A percentile compares a stretch with the other conserved stretches of the same genome.
phyloP scores from a whole-genome alignment of 2,888 invertebrate species.

The Dugesia japonica region DNA sequence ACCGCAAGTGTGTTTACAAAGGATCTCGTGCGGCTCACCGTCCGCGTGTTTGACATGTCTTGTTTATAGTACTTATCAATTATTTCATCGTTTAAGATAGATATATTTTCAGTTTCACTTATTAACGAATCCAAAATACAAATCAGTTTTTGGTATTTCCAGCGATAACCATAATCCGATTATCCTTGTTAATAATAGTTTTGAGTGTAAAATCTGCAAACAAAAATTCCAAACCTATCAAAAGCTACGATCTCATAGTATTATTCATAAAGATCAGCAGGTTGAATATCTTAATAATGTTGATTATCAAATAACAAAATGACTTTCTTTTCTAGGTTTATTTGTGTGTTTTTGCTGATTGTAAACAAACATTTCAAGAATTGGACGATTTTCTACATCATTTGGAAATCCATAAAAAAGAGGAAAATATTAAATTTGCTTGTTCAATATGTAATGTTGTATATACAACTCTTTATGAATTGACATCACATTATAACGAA shows the following conservation, averaged over 20 bases:
- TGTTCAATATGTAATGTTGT: conserved; percentile 53
- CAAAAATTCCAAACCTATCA: conserved; percentile 32
- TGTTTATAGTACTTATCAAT: too few relatives aligned
- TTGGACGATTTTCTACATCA: conserved; percentile 56
- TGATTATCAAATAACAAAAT: too few relatives aligned
- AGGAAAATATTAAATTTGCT: conserved; percentile 52
- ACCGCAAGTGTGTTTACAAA: too few relatives aligned
- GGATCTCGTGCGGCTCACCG: too few relatives aligned
- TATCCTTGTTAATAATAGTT: conserved; percentile 30
- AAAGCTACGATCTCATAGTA: conserved; percentile 28
- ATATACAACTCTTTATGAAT: conserved; percentile 13
- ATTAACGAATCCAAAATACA: background rate
- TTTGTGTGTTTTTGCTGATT: conserved; percentile 57
- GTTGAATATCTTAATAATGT: too few relatives aligned
- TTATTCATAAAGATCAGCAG: conserved; percentile 27
- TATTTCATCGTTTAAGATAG: too few relatives aligned
- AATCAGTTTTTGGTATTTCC: background rate
- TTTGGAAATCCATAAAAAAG: conserved; percentile 50
- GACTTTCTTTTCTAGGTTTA: conserved; percentile 45
- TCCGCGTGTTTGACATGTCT: too few relatives aligned
- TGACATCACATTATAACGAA: conserved; percentile 26
- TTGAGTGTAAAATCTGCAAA: conserved; percentile 31
- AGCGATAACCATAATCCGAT: conserved; percentile 20
- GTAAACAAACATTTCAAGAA: conserved; percentile 54
- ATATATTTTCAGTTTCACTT: background rate